Evolutionary conservation across 1,140 invertebrate species (phyloP), one percentile per base, ranked within the genome.

Genomic region (Pomacea maculata): DNA sequence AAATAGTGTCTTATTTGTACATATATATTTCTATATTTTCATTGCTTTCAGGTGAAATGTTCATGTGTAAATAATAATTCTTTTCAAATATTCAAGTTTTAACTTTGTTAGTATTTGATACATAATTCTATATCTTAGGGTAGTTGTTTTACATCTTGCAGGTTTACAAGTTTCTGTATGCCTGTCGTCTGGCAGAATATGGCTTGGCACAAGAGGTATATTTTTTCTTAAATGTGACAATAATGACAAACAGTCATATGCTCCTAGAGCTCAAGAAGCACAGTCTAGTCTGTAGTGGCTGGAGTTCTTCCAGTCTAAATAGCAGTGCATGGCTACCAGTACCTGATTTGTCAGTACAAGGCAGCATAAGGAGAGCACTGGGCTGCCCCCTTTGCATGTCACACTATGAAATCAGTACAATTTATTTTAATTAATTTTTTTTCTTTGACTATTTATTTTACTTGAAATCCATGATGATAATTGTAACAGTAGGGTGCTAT

Each of bases 151-250:
- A 76, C 70, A 70, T 78, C 29, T 86, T 88, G 76, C 85, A 90
- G 89, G 81, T 85, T 14, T 93, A 91, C 86, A 93, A 93, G 86
- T 92, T 91, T 80, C 79, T 93, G 17, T 93, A 94, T 89, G 95
- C 96, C 19, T 92, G 94, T 29, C 93, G 95, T 80, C 93, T 98
- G 83, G 92, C 94, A 54, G 96, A 98, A 87, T 94, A 93, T 88
- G 96, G 97, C 15, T 92, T 95, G 76, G 91, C 95, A 84, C 94
- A 95, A 89, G 95, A 96, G 91, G 92, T 90, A 86, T 6, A 45
- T 4, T 45, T 45, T 45, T 45, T 45, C 3, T 45, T 45, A 6
- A 45, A 45, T 6, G 34, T 45, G 34, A 45, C 3, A 45, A 45
- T 45, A 45, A 25, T 25, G 25, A 25, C 25, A 25, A 25, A 25